Base-by-base conservation (phyloP, 2,113 vertebrate genomes). In the Microcebus jonahi region DNA sequence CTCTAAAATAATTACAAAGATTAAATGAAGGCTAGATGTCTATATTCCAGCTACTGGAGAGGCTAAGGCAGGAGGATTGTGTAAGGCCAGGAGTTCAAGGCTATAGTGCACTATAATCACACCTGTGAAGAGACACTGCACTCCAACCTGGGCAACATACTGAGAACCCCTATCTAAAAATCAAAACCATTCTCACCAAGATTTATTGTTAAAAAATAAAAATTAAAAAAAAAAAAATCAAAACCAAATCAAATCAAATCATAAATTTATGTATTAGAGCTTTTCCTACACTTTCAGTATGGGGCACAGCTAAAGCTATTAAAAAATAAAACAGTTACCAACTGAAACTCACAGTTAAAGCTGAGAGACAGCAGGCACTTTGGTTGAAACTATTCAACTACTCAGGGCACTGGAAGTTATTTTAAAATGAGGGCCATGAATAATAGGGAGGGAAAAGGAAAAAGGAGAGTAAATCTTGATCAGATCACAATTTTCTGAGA, bases 341-440 rank as follows among this genome's bases (percentile, higher is more conserved):
- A 59, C 3, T 57, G 31, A 92, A 95, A 79, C 31, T 83, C 55
- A 82, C 29, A 53, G 27, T n/a, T 21, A 91, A 75, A 31, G 12
- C 80, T 20, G 29, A 96, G 59, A 77, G 70, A 91, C 0, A 39
- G 36, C 8, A 90, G n/a, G 8, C 6, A 80, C 8, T 39, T 50
- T 50, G 27, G n/a, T 8, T 57, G 83, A 21, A 96, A 85, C 12
- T 80, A 0, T 70, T 79, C 1, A 39, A 53, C 36, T 68, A 39
- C 23, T 81, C n/a, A 61, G 12, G 8, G 9, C 11, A 73, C 1
- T 80, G 14, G 11, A 88, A 5, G 6, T 85, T 65, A 97, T 77
- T 92, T 88, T 61, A 91, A 96, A 96, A 68, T 9, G 5, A 91
- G 39, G 67, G 20, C 18, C 15, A 59, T 86, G 42, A 88, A 88